Base-by-base conservation (phyloP, 1,140 invertebrate species). In the Diprion similis region DNA sequence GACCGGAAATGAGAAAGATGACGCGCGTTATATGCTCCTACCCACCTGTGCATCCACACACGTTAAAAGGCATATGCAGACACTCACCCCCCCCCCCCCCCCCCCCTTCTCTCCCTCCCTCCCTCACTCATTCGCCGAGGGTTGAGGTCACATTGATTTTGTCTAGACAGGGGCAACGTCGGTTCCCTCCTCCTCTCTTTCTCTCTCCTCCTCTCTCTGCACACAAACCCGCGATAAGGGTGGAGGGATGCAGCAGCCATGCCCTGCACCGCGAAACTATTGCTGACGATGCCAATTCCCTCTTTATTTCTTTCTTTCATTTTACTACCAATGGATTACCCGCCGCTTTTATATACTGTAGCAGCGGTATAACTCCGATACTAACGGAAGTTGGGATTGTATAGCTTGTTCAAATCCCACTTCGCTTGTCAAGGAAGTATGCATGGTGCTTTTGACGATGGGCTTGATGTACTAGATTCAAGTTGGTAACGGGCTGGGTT, bases 91-190 rank as follows among this genome's bases (percentile, higher is more conserved):
- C 9, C 11, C 11, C 11, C 24, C 24, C n/a, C n/a, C 7, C 6
- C 11, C 9, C 11, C 11, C 11, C 24, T n/a, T n/a, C n/a, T n/a
- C n/a, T n/a, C n/a, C n/a, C n/a, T n/a, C n/a, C n/a, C n/a, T n/a
- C n/a, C n/a, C n/a, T n/a, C n/a, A n/a, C 24, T 37, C 51, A 59
- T 17, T 59, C 51, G 11, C 51, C 51, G 77, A 79, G 77, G 81
- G 78, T 81, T 81, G 80, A 83, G 83, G 83, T 85, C 82, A 82
- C 84, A 85, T 86, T 85, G 84, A 86, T 86, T 86, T 86, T 85
- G 84, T 86, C 84, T 86, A 85, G 84, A 86, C 84, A 81, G 84
- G 84, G 84, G 51, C 51, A 9, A 13, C 51, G 11, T 1, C 51
- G 24, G 51, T 3, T 59, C 51, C 4, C 51, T 15, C 11, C 9